Percentiles rank a stretch among this genome's conserved stretches.
These are phyloP conservation scores for Drosophila birchii DNA, from an alignment of 2,888 invertebrate genomes.

Conservation along the genomic window DNA sequence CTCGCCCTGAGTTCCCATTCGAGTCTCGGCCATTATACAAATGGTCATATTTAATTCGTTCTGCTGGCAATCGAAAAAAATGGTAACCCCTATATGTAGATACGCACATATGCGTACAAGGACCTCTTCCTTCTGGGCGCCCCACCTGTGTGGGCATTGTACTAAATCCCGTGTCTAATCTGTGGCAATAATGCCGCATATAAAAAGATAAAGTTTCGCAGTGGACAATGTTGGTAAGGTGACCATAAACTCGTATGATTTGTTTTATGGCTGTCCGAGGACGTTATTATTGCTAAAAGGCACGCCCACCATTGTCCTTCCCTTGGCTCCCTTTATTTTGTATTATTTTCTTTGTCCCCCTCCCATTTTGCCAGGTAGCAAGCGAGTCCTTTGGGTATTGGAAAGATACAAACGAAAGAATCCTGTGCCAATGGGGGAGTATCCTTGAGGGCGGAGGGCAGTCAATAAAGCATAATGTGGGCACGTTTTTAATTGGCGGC, in stretches of 20 bases:
- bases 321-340: neutral
- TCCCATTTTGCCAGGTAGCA: constrained; percentile 14
- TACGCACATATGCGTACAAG: constrained; percentile 35
- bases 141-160: constrained; percentile 39
- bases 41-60: constrained; percentile 82
- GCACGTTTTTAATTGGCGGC: constrained; percentile 79
- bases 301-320: constrained; percentile 61
- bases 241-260: constrained; percentile 82
- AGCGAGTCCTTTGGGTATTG: constrained; percentile 48
- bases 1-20: constrained; percentile 3
- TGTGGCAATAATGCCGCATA: constrained; percentile 81
- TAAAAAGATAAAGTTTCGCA: constrained; percentile 79
- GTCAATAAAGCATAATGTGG: constrained; percentile 81
- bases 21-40: constrained; percentile 72
- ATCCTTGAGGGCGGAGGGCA: constrained; percentile 17
- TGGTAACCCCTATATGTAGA: constrained; percentile 32
- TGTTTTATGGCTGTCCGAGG: constrained; percentile 81
- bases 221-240: constrained; percentile 69
- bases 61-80: constrained; percentile 73
- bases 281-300: constrained; percentile 80
- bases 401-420: constrained; percentile 29
- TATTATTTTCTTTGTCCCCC: neutral
- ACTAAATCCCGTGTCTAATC: constrained; percentile 81
- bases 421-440: constrained; percentile 19
- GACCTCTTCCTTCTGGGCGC: constrained; percentile 22